These are phyloP conservation scores for Coregonus suidteri DNA, from an alignment of 2,797 vertebrate species.

Conservation along the genomic window DNA sequence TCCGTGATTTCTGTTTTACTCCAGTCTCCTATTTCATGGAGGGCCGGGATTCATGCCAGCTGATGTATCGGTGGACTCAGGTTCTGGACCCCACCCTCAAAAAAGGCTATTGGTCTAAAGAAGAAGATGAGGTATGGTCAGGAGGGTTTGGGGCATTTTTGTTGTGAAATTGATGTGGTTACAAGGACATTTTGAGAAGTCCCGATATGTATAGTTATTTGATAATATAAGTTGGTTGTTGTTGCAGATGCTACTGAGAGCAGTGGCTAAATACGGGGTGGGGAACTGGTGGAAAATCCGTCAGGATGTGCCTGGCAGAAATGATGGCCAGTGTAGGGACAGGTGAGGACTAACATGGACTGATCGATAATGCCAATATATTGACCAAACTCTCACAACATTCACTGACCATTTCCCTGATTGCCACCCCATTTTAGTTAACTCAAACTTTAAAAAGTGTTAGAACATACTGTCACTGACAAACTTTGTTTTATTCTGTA, in stretches of 20 bases:
- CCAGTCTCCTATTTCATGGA: constrained; percentile 95
- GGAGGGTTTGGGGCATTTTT: neutral
- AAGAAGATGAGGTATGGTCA: constrained; percentile 81
- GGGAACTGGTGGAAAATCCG: constrained; percentile 89
- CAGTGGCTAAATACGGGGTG: constrained; percentile 78
- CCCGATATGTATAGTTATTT: neutral
- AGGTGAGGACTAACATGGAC: constrained; percentile 68
- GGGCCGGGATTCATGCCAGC: constrained; percentile 83
- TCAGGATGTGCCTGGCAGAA: constrained; percentile 86
- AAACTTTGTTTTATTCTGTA: constrained; percentile 45
- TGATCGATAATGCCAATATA: neutral
- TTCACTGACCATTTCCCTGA: neutral
- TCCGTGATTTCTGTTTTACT: constrained; percentile 66
- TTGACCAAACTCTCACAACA: neutral
- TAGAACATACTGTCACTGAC: neutral
- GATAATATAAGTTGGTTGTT: constrained; percentile 3
- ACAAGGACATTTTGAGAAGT: neutral
- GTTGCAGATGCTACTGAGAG: constrained; percentile 81
- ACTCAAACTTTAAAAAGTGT: neutral
- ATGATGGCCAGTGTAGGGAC: constrained; percentile 85
- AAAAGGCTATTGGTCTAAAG: constrained; percentile 83
- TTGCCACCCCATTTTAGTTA: neutral
- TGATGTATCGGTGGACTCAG: constrained; percentile 88
- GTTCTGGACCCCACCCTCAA: constrained; percentile 85
- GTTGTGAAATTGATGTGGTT: neutral